Evolutionary conservation across 2,888 invertebrate species (phyloP), one percentile per base, ranked within the genome.

Genomic region (Anoncus sp.): DNA sequence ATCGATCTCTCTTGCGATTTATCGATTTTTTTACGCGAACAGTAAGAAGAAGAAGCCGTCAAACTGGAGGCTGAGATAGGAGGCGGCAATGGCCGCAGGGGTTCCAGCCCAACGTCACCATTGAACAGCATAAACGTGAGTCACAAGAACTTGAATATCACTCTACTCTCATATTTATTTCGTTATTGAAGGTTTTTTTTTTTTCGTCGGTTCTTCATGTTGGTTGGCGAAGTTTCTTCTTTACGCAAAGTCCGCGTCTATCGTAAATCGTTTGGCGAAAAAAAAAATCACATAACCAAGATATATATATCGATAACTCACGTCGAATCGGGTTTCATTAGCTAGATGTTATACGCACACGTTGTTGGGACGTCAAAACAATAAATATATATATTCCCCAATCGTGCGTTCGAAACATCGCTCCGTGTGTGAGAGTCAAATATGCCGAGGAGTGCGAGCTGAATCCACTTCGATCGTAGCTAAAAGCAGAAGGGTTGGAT

Each of bases 11-110:
- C 27, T 63, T n/a, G 20, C 31, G 20, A 22, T 59, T 40, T 6
- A 40, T 7, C 16, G 24, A 27, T 24, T 59, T 24, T n/a, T 22
- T 1, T 24, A 35, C 27, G 22, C 5, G 10, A 63, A 73, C 20
- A 67, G 22, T 53, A 53, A 59, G 49, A 18, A 47, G 38, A 59
- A 63, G 62, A 81, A 84, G 81, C 70, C 89, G 81, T 71, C 89
- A 90, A 88, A 76, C 90, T 90, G 91, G 90, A 90, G 88, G 88
- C 90, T 80, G 90, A 90, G 82, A 80, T 90, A 72, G 89, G 89
- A 55, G 87, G 87, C 87, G 88, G 88, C 87, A 86, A 87, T 74
- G 87, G 88, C 87, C 90, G 90, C 86, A 87, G 90, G 89, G 90
- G 86, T 83, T 83, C 84, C 79, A 90, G 88, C 82, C 89, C 90